phyloP scores from a whole-genome alignment of 1,140 invertebrate species.

The Zaprionus lachaisei region DNA sequence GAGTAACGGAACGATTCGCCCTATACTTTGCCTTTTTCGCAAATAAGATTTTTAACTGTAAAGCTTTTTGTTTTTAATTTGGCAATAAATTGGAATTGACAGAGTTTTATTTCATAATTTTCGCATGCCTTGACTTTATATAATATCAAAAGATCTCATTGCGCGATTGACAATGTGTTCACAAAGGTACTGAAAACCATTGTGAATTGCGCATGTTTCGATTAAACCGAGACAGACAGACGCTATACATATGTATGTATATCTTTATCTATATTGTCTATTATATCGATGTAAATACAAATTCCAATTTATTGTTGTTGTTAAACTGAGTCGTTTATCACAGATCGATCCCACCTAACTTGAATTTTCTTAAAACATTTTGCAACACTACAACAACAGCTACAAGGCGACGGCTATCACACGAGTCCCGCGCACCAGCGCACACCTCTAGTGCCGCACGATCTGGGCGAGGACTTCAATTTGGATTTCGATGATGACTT shows the following conservation, averaged over 20 bases:
- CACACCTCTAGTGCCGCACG: constrained; percentile 88
- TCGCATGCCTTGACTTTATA: constrained; percentile 34
- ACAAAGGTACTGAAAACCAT: constrained; percentile 1
- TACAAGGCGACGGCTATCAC: constrained; percentile 92
- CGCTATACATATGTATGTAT: constrained; percentile 1
- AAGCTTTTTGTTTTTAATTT: constrained; percentile 38
- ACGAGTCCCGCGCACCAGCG: constrained; percentile 91
- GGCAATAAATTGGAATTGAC: constrained; percentile 78
- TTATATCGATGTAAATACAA: constrained; percentile 33
- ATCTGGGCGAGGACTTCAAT: constrained; percentile 85
- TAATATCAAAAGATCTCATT: constrained; percentile 6
- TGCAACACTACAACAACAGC: constrained; percentile 82
- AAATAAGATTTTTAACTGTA: neutral
- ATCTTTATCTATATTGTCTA: constrained; percentile 9
- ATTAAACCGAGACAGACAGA: neutral
- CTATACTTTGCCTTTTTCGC: constrained; percentile 66
- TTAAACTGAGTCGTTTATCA: neutral
- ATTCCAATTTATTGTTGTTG: constrained; percentile 79
- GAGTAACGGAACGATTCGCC: constrained; percentile 81
- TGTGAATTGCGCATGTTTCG: constrained; percentile 21
- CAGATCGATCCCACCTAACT: neutral
- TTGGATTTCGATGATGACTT: constrained; percentile 85
- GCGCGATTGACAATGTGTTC: constrained; percentile 18
- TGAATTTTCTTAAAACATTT: neutral
- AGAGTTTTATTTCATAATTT: constrained; percentile 17